These are phyloP conservation scores for Eumacrocentrus americanus DNA, from an alignment of 2,888 invertebrate genomes.

Conservation along the genomic window DNA sequence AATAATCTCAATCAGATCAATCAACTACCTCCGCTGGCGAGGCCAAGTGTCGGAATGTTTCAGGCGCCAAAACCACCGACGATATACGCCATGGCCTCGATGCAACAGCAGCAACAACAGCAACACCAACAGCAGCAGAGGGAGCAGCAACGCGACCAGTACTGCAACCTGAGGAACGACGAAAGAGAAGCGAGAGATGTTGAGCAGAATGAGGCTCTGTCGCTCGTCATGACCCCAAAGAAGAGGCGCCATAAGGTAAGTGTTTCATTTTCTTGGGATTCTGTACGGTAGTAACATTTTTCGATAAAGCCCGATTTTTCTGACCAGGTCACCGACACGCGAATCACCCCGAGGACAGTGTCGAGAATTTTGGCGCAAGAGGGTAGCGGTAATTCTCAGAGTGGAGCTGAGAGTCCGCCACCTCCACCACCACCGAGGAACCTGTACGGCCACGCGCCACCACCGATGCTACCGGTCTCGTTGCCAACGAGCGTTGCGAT, in stretches of 20 bases:
- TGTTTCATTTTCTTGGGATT: constrained; percentile 14
- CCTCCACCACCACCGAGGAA: constrained; percentile 72
- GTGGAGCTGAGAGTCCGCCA: constrained; percentile 61
- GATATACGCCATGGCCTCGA: constrained; percentile 61
- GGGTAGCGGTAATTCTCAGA: constrained; percentile 72
- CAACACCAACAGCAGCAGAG: constrained; percentile 52
- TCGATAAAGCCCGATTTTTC: constrained; percentile 30
- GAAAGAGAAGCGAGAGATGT: constrained; percentile 66
- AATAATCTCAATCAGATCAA: constrained; percentile 68
- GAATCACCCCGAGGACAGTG: constrained; percentile 89
- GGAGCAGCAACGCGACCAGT: constrained; percentile 55
- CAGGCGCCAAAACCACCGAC: constrained; percentile 81
- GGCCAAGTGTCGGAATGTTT: constrained; percentile 77
- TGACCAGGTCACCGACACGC: constrained; percentile 78
- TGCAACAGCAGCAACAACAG: constrained; percentile 63
- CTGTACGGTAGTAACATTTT: constrained; percentile 15
- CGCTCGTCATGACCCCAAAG: constrained; percentile 92
- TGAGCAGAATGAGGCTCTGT: constrained; percentile 92
- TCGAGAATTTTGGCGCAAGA: constrained; percentile 85
- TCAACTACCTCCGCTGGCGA: constrained; percentile 68
- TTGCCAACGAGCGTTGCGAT: constrained; percentile 96
- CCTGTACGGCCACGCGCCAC: constrained; percentile 69
- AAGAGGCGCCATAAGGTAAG: constrained; percentile 92
- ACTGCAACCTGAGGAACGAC: constrained; percentile 54
- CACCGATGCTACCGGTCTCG: constrained; percentile 85